A percentile compares a stretch with the other conserved stretches of the same genome.
phyloP scores from a whole-genome alignment of 2,113 vertebrate species.

The Chaenocephalus aceratus region DNA sequence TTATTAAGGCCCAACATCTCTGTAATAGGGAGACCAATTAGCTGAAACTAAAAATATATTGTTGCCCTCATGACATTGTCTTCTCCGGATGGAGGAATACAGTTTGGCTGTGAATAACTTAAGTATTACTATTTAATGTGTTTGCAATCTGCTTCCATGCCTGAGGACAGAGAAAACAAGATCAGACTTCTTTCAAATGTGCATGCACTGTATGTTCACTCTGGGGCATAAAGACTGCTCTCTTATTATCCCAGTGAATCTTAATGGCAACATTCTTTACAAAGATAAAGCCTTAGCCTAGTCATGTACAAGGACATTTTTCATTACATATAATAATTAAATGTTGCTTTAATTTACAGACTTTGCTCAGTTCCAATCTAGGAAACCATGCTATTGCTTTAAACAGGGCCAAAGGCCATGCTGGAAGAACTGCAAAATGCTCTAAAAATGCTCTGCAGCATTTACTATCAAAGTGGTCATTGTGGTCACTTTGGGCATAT shows the following conservation, averaged over 20 bases:
- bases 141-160: conserved; percentile 74
- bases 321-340: neutral
- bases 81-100: conserved; percentile 32
- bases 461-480: conserved; percentile 43
- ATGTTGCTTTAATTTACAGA: conserved; percentile 13
- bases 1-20: conserved; percentile 18
- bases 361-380: neutral
- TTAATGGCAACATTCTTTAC: conserved; percentile 1
- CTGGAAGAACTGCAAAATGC: conserved; percentile 13
- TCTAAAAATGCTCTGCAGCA: neutral
- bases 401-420: neutral
- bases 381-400: conserved; percentile 9
- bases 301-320: conserved; percentile 7
- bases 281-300: neutral
- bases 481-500: conserved; percentile 40
- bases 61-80: conserved; percentile 18
- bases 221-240: neutral
- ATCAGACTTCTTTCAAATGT: conserved; percentile 36
- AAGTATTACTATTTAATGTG: conserved; percentile 70
- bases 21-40: conserved; percentile 4
- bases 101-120: conserved; percentile 56
- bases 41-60: neutral
- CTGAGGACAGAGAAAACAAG: conserved; percentile 62
- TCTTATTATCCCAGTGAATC: conserved; percentile 27
- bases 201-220: conserved; percentile 11